Conservation (phyloP, 2,113 vertebrate species). For the Aphelocoma coerulescens region DNA sequence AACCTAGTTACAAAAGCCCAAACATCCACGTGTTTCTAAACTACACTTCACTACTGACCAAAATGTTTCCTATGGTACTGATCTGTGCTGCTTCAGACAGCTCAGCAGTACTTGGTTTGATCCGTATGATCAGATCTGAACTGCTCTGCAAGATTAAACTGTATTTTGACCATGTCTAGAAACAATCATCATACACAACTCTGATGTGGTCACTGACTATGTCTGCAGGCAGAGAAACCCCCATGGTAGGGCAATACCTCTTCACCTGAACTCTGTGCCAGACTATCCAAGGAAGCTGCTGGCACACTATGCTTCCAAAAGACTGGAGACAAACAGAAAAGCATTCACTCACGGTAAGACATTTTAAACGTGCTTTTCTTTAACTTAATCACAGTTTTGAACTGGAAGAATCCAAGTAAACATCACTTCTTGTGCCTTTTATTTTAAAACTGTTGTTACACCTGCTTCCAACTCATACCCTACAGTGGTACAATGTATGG, state of each 20-base stretch:
- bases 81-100: fast-evolving
- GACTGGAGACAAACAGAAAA: background rate
- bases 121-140: background rate
- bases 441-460: background rate
- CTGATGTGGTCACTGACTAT: fast-evolving
- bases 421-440: background rate
- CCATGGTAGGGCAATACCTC: too few relatives aligned
- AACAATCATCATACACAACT: background rate
- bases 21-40: background rate
- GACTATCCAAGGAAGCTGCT: background rate
- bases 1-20: background rate
- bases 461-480: background rate
- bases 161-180: background rate
- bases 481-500: background rate
- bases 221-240: background rate
- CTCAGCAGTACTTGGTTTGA: background rate
- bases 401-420: background rate
- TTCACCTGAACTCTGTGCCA: fast-evolving
- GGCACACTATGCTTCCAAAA: background rate
- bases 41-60: fast-evolving
- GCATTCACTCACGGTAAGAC: background rate
- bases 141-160: background rate
- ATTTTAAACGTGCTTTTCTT: background rate
- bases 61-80: background rate
- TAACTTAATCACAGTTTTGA: background rate